Percentiles rank a stretch among this genome's conserved stretches.
phyloP scores from a whole-genome alignment of 2,888 invertebrate genomes.

The Lampropteryx suffumata region DNA sequence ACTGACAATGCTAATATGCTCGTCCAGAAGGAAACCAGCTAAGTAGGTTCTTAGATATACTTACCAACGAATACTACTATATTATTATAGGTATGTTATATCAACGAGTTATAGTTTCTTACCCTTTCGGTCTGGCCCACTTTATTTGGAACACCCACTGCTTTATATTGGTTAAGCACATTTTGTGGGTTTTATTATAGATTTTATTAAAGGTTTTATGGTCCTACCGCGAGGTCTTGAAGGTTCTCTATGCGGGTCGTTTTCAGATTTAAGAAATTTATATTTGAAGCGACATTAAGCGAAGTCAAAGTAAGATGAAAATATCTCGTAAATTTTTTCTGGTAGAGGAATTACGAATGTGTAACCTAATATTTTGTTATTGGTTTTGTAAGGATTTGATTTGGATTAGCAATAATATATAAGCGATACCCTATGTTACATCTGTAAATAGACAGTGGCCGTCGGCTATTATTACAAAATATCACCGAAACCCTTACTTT shows the following conservation, averaged over 20 bases:
- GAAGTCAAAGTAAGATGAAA: no score
- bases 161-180: conserved; percentile 38
- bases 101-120: conserved; percentile 26
- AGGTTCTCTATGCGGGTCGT: conserved; percentile 29
- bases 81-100: conserved; percentile 6
- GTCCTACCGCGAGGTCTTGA: conserved; percentile 30
- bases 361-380: no score
- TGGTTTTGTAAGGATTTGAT: no score
- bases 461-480: conserved; percentile 21
- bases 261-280: conserved; percentile 25
- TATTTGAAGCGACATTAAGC: neutral
- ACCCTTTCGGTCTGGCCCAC: conserved; percentile 19
- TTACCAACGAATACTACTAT: no score
- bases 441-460: conserved; percentile 2
- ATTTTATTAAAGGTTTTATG: conserved; percentile 39
- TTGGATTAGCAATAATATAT: no score
- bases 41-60: no score
- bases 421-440: conserved; percentile 3
- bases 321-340: no score
- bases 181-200: conserved; percentile 38
- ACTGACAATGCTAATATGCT: no score
- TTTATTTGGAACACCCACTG: conserved; percentile 33
- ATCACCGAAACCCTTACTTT: conserved; percentile 13
- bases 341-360: no score
- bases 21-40: no score